phyloP scores from a whole-genome alignment of 2,113 vertebrate species.

The Stigmatopora argus region DNA sequence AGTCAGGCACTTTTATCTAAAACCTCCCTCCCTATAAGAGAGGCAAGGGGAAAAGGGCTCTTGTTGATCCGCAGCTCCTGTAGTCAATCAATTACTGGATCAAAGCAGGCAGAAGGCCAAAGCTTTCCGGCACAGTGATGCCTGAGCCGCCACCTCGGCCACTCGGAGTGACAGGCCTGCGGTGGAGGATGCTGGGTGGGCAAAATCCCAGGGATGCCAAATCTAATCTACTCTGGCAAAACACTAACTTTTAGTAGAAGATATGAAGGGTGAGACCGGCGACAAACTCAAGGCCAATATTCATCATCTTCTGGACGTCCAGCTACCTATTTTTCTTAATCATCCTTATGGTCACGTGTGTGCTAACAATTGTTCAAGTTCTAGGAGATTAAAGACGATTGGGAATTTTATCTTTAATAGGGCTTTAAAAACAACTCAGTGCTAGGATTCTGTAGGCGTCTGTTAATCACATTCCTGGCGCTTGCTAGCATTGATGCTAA shows the following conservation, averaged over 20 bases:
- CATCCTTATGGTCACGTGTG: not conserved
- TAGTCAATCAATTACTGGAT: conserved; percentile 79
- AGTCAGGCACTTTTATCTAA: conserved; percentile 69
- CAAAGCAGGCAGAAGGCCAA: conserved; percentile 71
- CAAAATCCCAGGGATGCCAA: conserved; percentile 45
- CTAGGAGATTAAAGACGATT: too few species aligned
- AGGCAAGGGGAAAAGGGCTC: conserved; percentile 70
- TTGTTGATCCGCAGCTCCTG: conserved; percentile 73
- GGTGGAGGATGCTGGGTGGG: conserved; percentile 21
- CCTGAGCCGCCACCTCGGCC: conserved; percentile 62
- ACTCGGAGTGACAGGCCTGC: conserved; percentile 59
- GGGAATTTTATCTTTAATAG: too few species aligned
- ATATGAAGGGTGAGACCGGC: conserved; percentile 43
- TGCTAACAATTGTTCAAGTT: not conserved
- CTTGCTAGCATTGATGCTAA: too few species aligned
- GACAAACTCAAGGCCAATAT: conserved; percentile 16
- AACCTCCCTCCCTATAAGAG: conserved; percentile 65
- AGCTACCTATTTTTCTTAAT: not conserved
- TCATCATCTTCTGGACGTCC: conserved; percentile 2
- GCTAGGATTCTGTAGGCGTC: too few species aligned
- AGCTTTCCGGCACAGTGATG: conserved; percentile 59
- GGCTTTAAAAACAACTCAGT: too few species aligned
- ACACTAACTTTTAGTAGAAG: conserved; percentile 55
- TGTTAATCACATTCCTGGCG: too few species aligned
- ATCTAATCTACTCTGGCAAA: conserved; percentile 65